These are phyloP conservation scores for Vireo altiloquus DNA, from an alignment of 2,113 vertebrate species.

Conservation along the genomic window DNA sequence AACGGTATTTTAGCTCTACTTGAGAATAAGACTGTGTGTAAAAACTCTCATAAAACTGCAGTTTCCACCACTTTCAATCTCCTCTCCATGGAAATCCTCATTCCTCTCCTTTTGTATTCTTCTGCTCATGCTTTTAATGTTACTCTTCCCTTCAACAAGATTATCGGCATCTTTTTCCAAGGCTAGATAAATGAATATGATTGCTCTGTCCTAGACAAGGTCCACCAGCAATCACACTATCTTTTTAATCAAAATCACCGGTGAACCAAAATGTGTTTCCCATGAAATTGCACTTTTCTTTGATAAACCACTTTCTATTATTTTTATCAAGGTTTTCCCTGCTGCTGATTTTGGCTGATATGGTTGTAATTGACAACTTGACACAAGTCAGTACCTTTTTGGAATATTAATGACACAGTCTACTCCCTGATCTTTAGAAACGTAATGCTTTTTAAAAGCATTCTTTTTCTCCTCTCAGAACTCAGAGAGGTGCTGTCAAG, in stretches of 20 bases:
- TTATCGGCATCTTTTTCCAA: background rate
- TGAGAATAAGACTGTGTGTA: background rate
- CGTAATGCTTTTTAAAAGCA: background rate
- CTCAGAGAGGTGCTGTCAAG: background rate
- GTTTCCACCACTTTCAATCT: background rate
- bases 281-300: background rate
- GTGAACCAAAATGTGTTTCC: background rate
- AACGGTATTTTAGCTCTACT: background rate
- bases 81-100: background rate
- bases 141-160: background rate
- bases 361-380: background rate
- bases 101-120: background rate
- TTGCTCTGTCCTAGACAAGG: background rate
- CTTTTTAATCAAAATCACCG: constrained; percentile 25
- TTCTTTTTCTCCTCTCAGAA: background rate
- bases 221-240: constrained; percentile 7
- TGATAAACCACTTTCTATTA: constrained; percentile 27
- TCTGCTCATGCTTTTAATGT: background rate
- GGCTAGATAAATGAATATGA: background rate
- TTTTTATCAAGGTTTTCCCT: background rate
- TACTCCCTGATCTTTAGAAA: background rate
- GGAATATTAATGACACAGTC: background rate
- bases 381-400: background rate
- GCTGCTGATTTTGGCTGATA: constrained; percentile 27
- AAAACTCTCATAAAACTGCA: background rate